These are phyloP conservation scores for Tribolium freemani DNA, from an alignment of 2,888 invertebrate species.

Conservation along the genomic window DNA sequence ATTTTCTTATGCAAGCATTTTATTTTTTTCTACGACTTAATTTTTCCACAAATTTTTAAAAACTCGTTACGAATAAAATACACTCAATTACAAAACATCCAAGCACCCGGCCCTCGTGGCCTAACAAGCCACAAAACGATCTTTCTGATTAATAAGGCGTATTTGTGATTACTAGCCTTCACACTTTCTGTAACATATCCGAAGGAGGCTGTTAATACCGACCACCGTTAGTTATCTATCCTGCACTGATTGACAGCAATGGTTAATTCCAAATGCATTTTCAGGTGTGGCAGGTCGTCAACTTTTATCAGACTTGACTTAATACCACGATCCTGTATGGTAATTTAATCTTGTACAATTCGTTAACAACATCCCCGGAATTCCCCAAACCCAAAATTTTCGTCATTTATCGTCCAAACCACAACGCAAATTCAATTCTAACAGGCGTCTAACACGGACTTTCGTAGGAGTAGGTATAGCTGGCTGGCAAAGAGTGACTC, in stretches of 20 bases:
- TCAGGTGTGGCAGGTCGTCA: conserved; percentile 41
- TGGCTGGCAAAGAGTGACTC: background rate
- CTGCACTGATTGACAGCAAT: conserved; percentile 30
- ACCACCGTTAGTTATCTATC: background rate
- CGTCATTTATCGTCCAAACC: background rate
- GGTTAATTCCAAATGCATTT: conserved; percentile 35
- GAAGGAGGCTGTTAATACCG: background rate
- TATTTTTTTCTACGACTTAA: too few relatives aligned
- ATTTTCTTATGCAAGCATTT: too few relatives aligned
- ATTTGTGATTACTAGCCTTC: background rate
- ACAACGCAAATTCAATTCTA: conserved; percentile 28
- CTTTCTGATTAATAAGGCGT: background rate
- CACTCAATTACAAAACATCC: background rate
- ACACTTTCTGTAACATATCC: background rate
- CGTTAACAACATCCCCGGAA: conserved; percentile 9
- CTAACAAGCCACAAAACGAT: background rate
- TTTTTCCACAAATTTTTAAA: too few relatives aligned
- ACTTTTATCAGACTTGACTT: conserved; percentile 32
- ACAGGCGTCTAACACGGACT: background rate
- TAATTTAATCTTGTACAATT: conserved; percentile 29
- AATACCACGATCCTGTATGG: conserved; percentile 27
- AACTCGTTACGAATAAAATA: too few relatives aligned
- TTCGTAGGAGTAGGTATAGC: conserved; percentile 7
- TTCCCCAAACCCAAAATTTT: background rate
- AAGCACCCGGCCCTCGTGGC: background rate